phyloP scores from a whole-genome alignment of 2,888 invertebrate species.

The Drosophila recens region DNA sequence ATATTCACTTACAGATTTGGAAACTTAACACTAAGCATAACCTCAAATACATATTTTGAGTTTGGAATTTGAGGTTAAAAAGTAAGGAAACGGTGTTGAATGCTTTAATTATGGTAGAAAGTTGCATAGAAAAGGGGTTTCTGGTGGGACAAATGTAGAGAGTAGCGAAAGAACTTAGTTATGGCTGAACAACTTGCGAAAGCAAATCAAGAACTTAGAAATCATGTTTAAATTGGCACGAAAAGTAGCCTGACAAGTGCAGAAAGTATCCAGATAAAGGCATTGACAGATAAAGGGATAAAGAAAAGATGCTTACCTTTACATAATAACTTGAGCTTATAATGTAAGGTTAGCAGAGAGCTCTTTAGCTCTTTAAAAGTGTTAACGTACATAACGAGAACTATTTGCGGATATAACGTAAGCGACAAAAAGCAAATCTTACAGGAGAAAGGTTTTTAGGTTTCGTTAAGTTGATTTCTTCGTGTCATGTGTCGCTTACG shows the following conservation, averaged over 20 bases:
- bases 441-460: no score
- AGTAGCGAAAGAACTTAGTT: no score
- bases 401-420: no score
- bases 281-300: not conserved
- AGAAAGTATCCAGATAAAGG: not conserved
- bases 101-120: not conserved
- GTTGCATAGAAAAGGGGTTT: not conserved
- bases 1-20: not conserved
- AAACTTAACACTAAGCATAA: not conserved
- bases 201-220: not conserved
- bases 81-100: not conserved
- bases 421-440: no score
- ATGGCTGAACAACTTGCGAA: no score
- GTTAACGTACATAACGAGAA: no score
- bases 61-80: not conserved
- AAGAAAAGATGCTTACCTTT: not conserved
- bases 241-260: no score
- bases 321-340: no score
- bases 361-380: no score
- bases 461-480: no score
- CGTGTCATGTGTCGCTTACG: no score
- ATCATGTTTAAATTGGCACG: not conserved
- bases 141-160: not conserved
- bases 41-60: not conserved
- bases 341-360: no score